Evolutionary conservation across 2,888 invertebrate genomes (phyloP).

Genomic region (Thera obeliscata): DNA sequence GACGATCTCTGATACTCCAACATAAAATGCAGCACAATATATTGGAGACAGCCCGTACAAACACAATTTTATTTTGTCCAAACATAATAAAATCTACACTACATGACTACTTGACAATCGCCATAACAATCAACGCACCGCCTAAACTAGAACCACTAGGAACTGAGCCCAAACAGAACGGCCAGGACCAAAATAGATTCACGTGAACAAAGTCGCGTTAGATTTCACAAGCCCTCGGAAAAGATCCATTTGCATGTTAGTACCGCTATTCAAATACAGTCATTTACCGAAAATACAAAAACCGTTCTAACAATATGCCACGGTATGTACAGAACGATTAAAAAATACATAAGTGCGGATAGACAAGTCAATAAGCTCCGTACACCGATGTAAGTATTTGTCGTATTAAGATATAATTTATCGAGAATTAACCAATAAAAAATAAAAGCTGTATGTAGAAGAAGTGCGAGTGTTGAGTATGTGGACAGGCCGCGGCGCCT

Average conservation of each 20-base stretch:
- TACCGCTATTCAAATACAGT: conserved; percentile 66
- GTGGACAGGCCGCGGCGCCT: conserved; percentile 63
- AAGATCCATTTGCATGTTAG: conserved; percentile 43
- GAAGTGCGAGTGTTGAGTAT: conserved; percentile 54
- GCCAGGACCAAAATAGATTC: no score
- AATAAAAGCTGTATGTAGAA: conserved; percentile 55
- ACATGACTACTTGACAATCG: no score
- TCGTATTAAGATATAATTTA: conserved; percentile 75
- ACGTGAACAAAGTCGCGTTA: no score
- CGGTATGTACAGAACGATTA: conserved; percentile 59
- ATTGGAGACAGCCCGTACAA: conserved; percentile 1
- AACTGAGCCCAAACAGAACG: no score
- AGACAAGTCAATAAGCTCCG: conserved; percentile 65
- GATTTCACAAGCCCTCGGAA: neutral
- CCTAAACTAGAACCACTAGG: no score
- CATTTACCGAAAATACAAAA: conserved; percentile 55
- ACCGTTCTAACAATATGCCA: conserved; percentile 60
- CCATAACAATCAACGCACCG: no score
- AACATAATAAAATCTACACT: neutral
- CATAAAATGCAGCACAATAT: conserved; percentile 56
- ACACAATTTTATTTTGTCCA: neutral
- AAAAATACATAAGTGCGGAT: conserved; percentile 52
- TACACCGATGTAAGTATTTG: conserved; percentile 70
- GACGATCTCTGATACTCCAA: conserved; percentile 58
- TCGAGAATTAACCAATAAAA: conserved; percentile 59